These are phyloP conservation scores for Lamprotornis superbus DNA, from an alignment of 2,113 vertebrate species.

Conservation along the genomic window DNA sequence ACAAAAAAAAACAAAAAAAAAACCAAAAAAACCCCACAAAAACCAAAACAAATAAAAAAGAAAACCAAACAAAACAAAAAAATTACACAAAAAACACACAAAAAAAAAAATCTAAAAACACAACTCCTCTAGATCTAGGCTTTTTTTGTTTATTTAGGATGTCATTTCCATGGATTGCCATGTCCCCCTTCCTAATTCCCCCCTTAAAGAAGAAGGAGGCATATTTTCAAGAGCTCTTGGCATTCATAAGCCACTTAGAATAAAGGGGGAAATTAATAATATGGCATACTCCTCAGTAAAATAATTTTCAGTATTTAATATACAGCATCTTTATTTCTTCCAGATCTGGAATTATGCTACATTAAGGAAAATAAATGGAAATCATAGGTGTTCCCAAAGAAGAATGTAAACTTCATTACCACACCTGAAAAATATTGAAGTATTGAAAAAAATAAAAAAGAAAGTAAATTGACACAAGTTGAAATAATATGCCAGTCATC, in stretches of 20 bases:
- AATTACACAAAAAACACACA: too few relatives aligned
- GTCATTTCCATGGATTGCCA: accelerated
- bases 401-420: neutral
- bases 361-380: neutral
- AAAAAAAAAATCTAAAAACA: too few relatives aligned
- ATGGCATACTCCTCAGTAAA: neutral
- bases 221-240: neutral
- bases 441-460: too few relatives aligned
- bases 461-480: neutral
- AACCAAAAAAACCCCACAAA: too few relatives aligned
- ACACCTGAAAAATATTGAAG: neutral
- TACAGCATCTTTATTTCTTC: neutral
- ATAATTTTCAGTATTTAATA: neutral
- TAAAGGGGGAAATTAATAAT: neutral
- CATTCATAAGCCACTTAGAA: neutral
- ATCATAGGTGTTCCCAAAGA: neutral
- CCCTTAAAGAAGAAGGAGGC: accelerated
- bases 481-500: neutral
- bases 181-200: accelerated
- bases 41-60: too few relatives aligned
- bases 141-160: neutral
- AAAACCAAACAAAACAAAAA: neutral
- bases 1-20: too few relatives aligned
- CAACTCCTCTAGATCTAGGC: accelerated
- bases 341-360: neutral